Percentiles rank a stretch among this genome's conserved stretches.
Evolutionary conservation across 2,113 vertebrate species (phyloP).

Genomic region (Lasiurus cinereus): DNA sequence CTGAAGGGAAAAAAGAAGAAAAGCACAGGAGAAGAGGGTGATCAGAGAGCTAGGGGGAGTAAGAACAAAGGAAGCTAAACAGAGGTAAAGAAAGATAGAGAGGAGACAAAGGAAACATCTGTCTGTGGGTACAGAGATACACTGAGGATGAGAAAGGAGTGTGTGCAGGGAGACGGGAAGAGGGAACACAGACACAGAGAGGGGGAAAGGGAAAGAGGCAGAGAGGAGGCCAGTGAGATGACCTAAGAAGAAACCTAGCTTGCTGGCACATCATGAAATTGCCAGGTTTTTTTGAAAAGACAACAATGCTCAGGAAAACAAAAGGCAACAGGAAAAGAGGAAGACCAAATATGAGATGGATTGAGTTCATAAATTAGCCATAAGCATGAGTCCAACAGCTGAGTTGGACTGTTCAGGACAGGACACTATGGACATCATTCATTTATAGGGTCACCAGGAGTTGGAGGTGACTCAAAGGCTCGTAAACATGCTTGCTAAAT

Average conservation of each 20-base stretch:
- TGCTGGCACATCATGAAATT: neutral
- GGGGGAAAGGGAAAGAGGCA: neutral
- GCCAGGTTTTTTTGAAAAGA: neutral
- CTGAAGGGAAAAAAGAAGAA: neutral
- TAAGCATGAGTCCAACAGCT: neutral
- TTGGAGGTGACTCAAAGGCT: neutral
- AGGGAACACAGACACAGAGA: neutral
- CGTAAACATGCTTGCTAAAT: too few species aligned
- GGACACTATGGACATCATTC: neutral
- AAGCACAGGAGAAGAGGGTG: neutral
- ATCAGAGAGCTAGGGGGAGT: neutral
- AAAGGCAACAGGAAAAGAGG: neutral
- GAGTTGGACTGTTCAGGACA: neutral
- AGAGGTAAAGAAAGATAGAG: neutral
- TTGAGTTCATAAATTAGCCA: neutral
- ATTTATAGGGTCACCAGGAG: neutral
- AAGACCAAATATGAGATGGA: too few species aligned
- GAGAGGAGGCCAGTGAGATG: neutral
- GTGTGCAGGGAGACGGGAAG: neutral
- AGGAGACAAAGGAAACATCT: neutral
- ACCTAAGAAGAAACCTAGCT: neutral
- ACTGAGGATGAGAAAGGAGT: neutral
- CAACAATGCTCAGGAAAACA: neutral
- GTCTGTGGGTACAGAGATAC: neutral
- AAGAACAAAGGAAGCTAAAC: neutral